Evolutionary conservation across 1,140 invertebrate species (phyloP).

Genomic region (Gonioctena quinquepunctata): DNA sequence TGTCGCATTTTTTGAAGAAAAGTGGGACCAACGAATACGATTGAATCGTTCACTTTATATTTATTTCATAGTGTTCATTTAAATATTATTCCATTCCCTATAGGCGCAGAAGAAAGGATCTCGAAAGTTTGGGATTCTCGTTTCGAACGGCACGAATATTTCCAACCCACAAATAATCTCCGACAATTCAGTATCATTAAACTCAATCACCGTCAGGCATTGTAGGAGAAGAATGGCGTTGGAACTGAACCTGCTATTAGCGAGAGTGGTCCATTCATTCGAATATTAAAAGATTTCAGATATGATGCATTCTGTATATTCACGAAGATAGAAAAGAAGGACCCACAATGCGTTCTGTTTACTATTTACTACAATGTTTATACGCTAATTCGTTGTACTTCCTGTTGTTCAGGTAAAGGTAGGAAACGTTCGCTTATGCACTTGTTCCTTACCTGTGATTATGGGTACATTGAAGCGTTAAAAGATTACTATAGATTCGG

Average conservation of each 20-base stretch:
- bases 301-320: neutral
- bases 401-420: neutral
- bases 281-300: neutral
- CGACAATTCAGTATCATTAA: conserved; percentile 10
- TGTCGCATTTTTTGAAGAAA: too few relatives aligned
- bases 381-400: conserved; percentile 9
- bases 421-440: too few relatives aligned
- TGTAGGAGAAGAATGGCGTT: neutral
- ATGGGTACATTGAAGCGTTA: too few relatives aligned
- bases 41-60: too few relatives aligned
- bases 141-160: neutral
- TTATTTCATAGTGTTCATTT: too few relatives aligned
- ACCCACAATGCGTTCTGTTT: neutral
- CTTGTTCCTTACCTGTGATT: too few relatives aligned
- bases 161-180: neutral
- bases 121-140: too few relatives aligned
- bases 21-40: too few relatives aligned
- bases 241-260: conserved; percentile 5
- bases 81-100: too few relatives aligned
- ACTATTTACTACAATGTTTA: conserved; percentile 12
- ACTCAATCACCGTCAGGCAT: neutral
- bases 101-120: too few relatives aligned
- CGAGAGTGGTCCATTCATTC: neutral
- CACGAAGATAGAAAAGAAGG: neutral
- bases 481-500: too few relatives aligned